Percentiles rank a stretch among this genome's conserved stretches.
phyloP scores from a whole-genome alignment of 2,888 invertebrate genomes.

The Aphidius colemani region DNA sequence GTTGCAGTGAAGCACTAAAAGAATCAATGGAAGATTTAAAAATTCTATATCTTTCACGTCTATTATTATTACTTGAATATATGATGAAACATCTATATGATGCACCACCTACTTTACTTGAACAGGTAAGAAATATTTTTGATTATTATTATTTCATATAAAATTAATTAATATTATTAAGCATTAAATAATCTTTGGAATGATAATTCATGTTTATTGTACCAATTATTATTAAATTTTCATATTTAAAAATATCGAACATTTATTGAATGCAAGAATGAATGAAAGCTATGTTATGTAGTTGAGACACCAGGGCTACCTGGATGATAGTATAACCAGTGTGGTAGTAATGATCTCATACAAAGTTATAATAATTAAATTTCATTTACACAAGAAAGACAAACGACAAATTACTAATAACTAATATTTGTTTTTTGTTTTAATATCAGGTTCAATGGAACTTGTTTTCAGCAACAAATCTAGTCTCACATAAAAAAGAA shows the following conservation, averaged over 20 bases:
- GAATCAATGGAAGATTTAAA: slow-evolving; percentile 69
- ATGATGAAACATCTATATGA: slow-evolving; percentile 95
- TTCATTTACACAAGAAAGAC: neutral
- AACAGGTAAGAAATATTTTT: slow-evolving; percentile 69
- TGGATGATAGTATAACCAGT: slow-evolving; percentile 51
- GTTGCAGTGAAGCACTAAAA: slow-evolving; percentile 70
- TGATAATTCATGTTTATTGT: slow-evolving; percentile 12
- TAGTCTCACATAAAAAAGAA: slow-evolving; percentile 66
- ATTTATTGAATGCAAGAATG: slow-evolving; percentile 48
- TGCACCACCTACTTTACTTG: slow-evolving; percentile 82
- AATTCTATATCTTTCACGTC: slow-evolving; percentile 79
- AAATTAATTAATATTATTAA: neutral
- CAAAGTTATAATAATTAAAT: slow-evolving; percentile 32
- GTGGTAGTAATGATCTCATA: slow-evolving; percentile 58
- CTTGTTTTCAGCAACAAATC: slow-evolving; percentile 71
- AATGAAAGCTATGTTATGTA: slow-evolving; percentile 35
- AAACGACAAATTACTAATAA: neutral
- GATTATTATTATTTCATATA: neutral
- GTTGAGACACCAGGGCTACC: slow-evolving; percentile 58
- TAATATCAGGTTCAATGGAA: slow-evolving; percentile 75
- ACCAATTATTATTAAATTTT: slow-evolving; percentile 12
- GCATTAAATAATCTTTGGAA: slow-evolving; percentile 31
- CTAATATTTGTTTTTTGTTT: slow-evolving; percentile 26
- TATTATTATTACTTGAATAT: slow-evolving; percentile 89
- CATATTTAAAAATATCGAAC: neutral